phyloP scores from a whole-genome alignment of 2,113 vertebrate species.

The Pionites leucogaster region DNA sequence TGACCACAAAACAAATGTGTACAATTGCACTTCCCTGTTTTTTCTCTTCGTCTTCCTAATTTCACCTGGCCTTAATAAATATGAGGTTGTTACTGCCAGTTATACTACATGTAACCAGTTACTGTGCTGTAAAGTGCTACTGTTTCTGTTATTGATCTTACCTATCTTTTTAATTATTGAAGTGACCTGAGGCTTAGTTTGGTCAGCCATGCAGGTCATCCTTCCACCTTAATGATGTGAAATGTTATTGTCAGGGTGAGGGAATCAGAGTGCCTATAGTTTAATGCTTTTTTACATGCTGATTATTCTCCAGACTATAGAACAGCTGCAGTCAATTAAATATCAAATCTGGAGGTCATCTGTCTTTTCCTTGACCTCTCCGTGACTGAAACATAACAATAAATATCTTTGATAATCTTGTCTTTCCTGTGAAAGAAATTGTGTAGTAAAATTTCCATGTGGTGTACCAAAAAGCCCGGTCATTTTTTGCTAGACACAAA shows the following conservation, averaged over 20 bases:
- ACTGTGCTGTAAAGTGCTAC: conserved; percentile 30
- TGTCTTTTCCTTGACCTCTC: conserved; percentile 18
- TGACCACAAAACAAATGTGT: conserved; percentile 26
- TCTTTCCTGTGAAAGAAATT: neutral
- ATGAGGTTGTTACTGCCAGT: conserved; percentile 16
- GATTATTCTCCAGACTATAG: conserved; percentile 35
- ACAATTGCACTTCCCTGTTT: neutral
- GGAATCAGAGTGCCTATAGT: neutral
- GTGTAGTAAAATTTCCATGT: neutral
- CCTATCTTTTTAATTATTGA: conserved; percentile 63
- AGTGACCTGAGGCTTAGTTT: conserved; percentile 42
- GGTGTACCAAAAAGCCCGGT: neutral
- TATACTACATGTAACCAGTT: neutral
- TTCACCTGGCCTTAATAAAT: conserved; percentile 31
- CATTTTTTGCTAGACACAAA: neutral
- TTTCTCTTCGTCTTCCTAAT: neutral
- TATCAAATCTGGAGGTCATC: conserved; percentile 30
- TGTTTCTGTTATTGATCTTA: conserved; percentile 52
- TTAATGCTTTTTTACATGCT: conserved; percentile 56
- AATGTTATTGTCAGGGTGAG: conserved; percentile 19
- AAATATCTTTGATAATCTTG: neutral
- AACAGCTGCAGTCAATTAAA: conserved; percentile 57
- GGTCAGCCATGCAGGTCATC: conserved; percentile 47
- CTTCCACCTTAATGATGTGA: conserved; percentile 53
- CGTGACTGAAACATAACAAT: neutral